Evolutionary conservation across 2,888 invertebrate species (phyloP).

Genomic region (Brachynemurus nebulosus): DNA sequence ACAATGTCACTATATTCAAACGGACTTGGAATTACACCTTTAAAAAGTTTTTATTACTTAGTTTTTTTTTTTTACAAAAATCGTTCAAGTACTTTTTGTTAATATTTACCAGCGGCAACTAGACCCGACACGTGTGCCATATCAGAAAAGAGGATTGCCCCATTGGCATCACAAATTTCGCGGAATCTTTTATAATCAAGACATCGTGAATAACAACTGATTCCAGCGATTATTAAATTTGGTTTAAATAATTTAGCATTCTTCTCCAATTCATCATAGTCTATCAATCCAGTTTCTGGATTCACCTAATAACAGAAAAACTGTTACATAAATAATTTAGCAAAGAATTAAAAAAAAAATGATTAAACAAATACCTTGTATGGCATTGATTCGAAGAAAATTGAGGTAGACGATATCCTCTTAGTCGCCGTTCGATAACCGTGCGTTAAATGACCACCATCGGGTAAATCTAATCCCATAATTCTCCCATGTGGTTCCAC

Average conservation of each 20-base stretch:
- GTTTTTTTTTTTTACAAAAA: neutral
- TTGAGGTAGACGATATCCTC: slow-evolving; percentile 91
- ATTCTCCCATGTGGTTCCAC: slow-evolving; percentile 88
- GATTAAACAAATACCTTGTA: slow-evolving; percentile 54
- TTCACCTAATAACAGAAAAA: slow-evolving; percentile 37
- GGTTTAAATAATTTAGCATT: slow-evolving; percentile 82
- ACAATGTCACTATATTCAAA: slow-evolving; percentile 87
- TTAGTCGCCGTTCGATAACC: slow-evolving; percentile 82
- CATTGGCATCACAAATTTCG: slow-evolving; percentile 68
- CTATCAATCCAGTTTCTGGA: slow-evolving; percentile 71
- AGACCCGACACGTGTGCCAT: slow-evolving; percentile 95
- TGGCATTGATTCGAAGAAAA: slow-evolving; percentile 97
- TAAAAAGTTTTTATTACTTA: slow-evolving; percentile 12
- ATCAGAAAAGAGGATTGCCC: slow-evolving; percentile 80
- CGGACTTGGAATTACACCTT: slow-evolving; percentile 70
- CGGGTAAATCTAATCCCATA: slow-evolving; percentile 92
- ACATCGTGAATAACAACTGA: slow-evolving; percentile 86
- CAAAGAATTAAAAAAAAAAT: neutral
- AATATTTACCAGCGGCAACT: slow-evolving; percentile 58
- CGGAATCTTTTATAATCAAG: slow-evolving; percentile 84
- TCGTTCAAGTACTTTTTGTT: no score
- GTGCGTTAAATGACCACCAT: slow-evolving; percentile 92
- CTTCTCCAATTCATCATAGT: slow-evolving; percentile 76
- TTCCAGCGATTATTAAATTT: slow-evolving; percentile 82
- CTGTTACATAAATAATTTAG: neutral